Evolutionary conservation across 2,888 invertebrate species (phyloP).

Genomic region (Thymelicus sylvestris): DNA sequence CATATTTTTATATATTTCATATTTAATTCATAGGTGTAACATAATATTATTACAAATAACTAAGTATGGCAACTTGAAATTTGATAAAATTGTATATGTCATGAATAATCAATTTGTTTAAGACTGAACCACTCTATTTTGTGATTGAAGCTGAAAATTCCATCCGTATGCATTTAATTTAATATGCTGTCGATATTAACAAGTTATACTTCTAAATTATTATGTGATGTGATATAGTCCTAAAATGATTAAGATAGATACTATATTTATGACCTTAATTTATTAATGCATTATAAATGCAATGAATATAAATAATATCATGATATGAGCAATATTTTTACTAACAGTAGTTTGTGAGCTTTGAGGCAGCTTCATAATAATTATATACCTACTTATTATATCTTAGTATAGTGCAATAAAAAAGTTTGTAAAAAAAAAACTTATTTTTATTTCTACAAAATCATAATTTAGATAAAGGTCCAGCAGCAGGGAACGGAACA

Average conservation of each 20-base stretch:
- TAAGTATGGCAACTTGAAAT: background rate
- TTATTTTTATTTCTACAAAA: slow-evolving; percentile 7
- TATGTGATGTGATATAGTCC: slow-evolving; percentile 51
- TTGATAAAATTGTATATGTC: background rate
- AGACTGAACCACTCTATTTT: slow-evolving; percentile 1
- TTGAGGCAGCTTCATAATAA: slow-evolving; percentile 35
- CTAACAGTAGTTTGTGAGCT: slow-evolving; percentile 24
- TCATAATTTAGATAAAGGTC: background rate
- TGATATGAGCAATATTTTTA: slow-evolving; percentile 25
- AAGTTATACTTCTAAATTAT: slow-evolving; percentile 34
- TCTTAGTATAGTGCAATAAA: slow-evolving; percentile 36
- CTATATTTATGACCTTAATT: slow-evolving; percentile 34
- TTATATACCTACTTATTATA: slow-evolving; percentile 34
- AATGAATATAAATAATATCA: slow-evolving; percentile 42
- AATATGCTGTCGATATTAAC: slow-evolving; percentile 12
- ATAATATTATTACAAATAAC: background rate
- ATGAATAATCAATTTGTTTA: slow-evolving; percentile 13
- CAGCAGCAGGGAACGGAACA: no score
- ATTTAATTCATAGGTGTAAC: background rate
- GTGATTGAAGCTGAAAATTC: background rate
- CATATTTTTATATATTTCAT: background rate
- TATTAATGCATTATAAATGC: slow-evolving; percentile 61
- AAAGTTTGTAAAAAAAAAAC: slow-evolving; percentile 16
- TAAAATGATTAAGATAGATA: slow-evolving; percentile 21
- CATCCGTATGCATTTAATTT: slow-evolving; percentile 25